Base-by-base conservation (phyloP, 2,888 invertebrate species). In the Spodoptera littoralis region DNA sequence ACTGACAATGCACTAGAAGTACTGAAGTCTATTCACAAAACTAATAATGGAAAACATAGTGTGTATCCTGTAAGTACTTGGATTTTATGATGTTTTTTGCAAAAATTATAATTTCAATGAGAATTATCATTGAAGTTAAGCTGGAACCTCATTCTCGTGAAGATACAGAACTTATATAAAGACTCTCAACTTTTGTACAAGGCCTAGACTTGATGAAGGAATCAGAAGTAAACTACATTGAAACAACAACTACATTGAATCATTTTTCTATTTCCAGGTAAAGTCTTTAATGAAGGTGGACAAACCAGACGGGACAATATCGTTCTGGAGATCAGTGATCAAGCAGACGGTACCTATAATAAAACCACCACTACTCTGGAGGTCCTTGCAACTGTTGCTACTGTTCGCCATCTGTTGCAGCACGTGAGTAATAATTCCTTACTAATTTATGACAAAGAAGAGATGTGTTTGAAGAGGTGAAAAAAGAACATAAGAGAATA, bases 321-420 rank as follows among this genome's bases (percentile, higher is more conserved):
- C 88, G 22, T 81, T 94, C 53, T 63, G 92, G 59, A 77, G 79
- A 43, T 90, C 90, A 11, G 86, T 95, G 62, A 85, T 85, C 69
- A 78, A 73, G 42, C 95, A 96, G 84, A 90, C 93, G 3, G 85
- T 86, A 60, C 88, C 86, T 0, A 84, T 96, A 46, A 92, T 95
- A 55, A 86, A 87, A 51, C 84, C 89, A 2, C 95, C 95, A 0
- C 77, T 95, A 5, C 67, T 95, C 2, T 85, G 81, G 62, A 87
- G 88, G 41, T 95, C 95, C 0, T 41, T 90, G 1, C 88, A 96
- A 11, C 85, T 93, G 5, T 94, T 93, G 76, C 82, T 88, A 8
- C 90, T 96, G 12, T 92, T 95, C 80, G 93, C 95, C 65, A 86
- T 95, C 9, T 95, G 95, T 70, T 95, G 95, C 91, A 95, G 95